phyloP scores from a whole-genome alignment of 2,888 invertebrate genomes.

The Drosophila fulvimacula region DNA sequence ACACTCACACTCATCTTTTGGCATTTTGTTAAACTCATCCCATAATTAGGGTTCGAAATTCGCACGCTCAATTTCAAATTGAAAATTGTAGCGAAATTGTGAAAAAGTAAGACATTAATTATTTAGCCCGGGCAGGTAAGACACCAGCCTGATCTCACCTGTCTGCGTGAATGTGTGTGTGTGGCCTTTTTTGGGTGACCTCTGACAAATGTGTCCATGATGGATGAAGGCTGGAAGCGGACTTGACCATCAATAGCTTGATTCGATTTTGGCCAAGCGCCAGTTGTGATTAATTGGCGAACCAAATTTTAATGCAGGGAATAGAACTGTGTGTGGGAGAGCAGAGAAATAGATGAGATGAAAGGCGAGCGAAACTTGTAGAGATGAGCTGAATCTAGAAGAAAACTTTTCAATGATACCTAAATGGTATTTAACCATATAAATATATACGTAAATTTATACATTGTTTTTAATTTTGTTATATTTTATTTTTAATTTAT shows the following conservation, averaged over 20 bases:
- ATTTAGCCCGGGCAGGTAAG: slow-evolving; percentile 35
- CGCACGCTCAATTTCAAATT: slow-evolving; percentile 81
- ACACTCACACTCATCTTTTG: slow-evolving; percentile 14
- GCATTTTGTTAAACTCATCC: slow-evolving; percentile 52
- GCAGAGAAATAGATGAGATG: neutral
- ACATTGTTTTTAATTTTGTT: no score
- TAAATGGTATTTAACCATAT: no score
- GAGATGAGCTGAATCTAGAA: neutral
- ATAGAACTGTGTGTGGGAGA: slow-evolving; percentile 19
- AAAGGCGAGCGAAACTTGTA: neutral
- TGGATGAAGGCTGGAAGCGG: slow-evolving; percentile 56
- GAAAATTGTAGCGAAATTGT: slow-evolving; percentile 67
- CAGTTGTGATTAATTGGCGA: slow-evolving; percentile 66
- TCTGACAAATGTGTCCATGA: slow-evolving; percentile 73
- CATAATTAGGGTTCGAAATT: slow-evolving; percentile 77
- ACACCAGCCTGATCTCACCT: slow-evolving; percentile 53
- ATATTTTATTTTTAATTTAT: neutral
- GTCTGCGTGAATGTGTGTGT: slow-evolving; percentile 39
- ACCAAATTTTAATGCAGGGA: slow-evolving; percentile 26
- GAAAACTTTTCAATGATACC: neutral
- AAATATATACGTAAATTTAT: no score
- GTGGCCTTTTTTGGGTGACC: slow-evolving; percentile 65
- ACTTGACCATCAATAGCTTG: slow-evolving; percentile 17
- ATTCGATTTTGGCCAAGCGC: slow-evolving; percentile 56
- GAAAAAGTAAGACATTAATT: slow-evolving; percentile 72